Conservation (phyloP, 2,797 vertebrate species). For the Sebastes taczanowskii region DNA sequence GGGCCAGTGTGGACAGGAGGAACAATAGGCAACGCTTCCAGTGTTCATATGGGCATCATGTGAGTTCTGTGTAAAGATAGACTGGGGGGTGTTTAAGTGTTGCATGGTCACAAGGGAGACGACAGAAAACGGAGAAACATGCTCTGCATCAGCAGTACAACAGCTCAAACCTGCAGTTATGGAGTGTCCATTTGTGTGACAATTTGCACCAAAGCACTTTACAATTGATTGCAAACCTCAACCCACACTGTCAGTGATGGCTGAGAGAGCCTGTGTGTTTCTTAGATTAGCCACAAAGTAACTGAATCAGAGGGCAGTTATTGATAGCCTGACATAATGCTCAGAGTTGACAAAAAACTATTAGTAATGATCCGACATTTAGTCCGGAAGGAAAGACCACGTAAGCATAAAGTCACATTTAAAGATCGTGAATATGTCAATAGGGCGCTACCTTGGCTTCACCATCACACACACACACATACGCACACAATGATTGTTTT, state of each 20-base stretch:
- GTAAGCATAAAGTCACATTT: neutral
- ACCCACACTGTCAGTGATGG: neutral
- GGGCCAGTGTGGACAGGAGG: neutral
- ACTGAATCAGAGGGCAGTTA: neutral
- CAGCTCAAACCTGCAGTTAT: constrained; percentile 52
- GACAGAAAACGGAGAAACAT: constrained; percentile 15
- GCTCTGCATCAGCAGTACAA: constrained; percentile 49
- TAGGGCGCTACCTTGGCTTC: neutral
- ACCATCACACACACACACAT: neutral
- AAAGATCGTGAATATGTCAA: neutral
- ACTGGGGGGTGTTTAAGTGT: neutral
- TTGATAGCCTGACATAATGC: neutral
- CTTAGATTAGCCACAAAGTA: neutral
- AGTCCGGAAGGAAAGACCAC: neutral
- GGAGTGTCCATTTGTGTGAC: constrained; percentile 36
- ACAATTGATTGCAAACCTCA: constrained; percentile 53
- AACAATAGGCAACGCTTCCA: neutral
- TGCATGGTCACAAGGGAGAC: constrained; percentile 17
- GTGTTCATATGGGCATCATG: neutral
- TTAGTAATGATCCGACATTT: neutral
- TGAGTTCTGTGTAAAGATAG: neutral
- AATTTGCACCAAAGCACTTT: constrained; percentile 60
- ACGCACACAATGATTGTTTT: no score
- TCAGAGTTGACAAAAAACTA: neutral
- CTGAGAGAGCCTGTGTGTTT: constrained; percentile 2